Base-by-base conservation (phyloP, 1,140 invertebrate genomes). In the Macrobrachium nipponense region DNA sequence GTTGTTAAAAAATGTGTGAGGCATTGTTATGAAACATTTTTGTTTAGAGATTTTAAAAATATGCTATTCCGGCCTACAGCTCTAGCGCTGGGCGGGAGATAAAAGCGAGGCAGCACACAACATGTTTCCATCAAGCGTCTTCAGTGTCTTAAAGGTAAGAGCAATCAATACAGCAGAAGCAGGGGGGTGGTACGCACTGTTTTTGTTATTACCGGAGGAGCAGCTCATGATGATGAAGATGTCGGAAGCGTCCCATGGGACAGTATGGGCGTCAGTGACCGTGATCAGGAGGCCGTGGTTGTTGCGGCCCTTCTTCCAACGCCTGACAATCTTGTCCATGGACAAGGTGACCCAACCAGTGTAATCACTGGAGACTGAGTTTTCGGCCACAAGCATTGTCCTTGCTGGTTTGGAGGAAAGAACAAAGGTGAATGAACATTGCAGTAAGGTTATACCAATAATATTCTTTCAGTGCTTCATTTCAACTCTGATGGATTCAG, bases 161-260 rank as follows among this genome's bases (percentile, higher is more conserved):
- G 44, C 23, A 75, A 18, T 60, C 36, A 36, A 43, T 27, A 70
- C 68, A 70, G 68, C 68, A 70, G 68, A 70, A 70, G 68, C 68
- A 51, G n/a, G 64, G 23, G 58, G 27, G 12, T 91, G 93, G 86
- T 93, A 95, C 87, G 62, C 44, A 88, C 87, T 87, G 43, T 66
- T 51, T 51, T 51, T 51, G 12, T 51, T 62, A 68, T 86, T 86
- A 76, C 82, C 80, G 51, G 82, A 75, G 36, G 62, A 62, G 66
- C 87, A 88, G 82, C 86, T 83, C 87, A 88, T 88, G 44, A 62
- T 75, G 15, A 88, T 83, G 68, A 88, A 88, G 79, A 86, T 64
- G 6, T 79, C 64, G 10, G 82, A 72, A 27, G 84, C 84, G 23
- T 88, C 80, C 87, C 87, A 88, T 6, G 79, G 82, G 20, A 27